Conservation (phyloP, 2,888 invertebrate species). For the Scaptomyza flava region DNA sequence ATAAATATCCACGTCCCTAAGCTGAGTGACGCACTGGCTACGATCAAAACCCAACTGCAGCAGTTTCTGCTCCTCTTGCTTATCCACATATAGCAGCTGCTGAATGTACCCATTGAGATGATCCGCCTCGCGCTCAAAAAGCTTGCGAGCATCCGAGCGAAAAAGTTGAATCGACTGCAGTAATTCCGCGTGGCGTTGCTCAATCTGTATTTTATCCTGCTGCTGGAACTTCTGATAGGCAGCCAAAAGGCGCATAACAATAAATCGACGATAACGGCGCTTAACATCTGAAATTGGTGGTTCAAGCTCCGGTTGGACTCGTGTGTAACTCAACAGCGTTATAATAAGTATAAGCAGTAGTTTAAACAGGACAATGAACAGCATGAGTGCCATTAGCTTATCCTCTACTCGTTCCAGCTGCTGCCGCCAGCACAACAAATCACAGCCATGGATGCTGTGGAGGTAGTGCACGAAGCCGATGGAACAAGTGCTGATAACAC, state of each 20-base stretch:
- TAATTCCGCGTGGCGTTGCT: conserved; percentile 51
- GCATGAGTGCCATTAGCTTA: conserved; percentile 43
- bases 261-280: conserved; percentile 79
- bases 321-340: conserved; percentile 34
- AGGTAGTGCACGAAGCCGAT: conserved; percentile 47
- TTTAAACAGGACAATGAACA: conserved; percentile 38
- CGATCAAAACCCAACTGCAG: conserved; percentile 41
- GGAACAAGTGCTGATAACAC: conserved; percentile 7
- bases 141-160: conserved; percentile 77
- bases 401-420: conserved; percentile 18
- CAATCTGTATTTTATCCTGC: background rate
- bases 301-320: background rate
- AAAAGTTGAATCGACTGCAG: conserved; percentile 73
- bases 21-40: conserved; percentile 21
- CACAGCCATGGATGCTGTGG: conserved; percentile 26
- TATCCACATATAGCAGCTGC: conserved; percentile 67
- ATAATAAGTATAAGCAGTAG: conserved; percentile 36
- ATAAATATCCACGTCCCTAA: conserved; percentile 54
- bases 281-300: conserved; percentile 57
- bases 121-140: conserved; percentile 69
- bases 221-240: conserved; percentile 65
- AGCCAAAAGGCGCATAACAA: conserved; percentile 79
- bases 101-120: conserved; percentile 70
- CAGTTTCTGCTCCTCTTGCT: conserved; percentile 55
- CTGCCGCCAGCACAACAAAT: conserved; percentile 53